These are phyloP conservation scores for Sepioteuthis lessoniana DNA, from an alignment of 2,888 invertebrate genomes.

Conservation along the genomic window DNA sequence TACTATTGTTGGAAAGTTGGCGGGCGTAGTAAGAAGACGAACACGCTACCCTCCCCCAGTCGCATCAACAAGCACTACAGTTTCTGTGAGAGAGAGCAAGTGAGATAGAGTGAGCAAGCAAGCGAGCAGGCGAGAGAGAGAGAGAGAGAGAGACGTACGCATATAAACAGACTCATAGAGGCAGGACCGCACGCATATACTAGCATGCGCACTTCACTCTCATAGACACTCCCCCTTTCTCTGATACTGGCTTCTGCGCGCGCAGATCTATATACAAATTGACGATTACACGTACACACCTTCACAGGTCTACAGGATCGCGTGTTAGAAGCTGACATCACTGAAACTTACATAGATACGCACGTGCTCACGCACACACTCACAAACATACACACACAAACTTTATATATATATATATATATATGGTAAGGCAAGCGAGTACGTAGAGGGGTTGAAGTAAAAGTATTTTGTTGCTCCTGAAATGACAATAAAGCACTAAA, in stretches of 20 bases:
- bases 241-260: slow-evolving; percentile 5
- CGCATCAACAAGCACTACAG: background rate
- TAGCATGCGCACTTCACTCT: background rate
- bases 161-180: background rate
- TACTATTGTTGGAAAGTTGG: slow-evolving; percentile 1
- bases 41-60: background rate
- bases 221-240: background rate
- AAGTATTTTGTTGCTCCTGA: too few species aligned
- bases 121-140: background rate
- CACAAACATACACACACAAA: background rate
- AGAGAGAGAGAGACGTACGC: background rate
- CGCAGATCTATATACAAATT: background rate
- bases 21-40: background rate
- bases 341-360: background rate
- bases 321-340: background rate
- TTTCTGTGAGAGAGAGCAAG: background rate
- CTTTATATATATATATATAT: too few species aligned
- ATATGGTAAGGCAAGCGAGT: too few species aligned
- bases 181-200: background rate
- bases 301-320: background rate
- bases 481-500: too few species aligned
- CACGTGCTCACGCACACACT: background rate
- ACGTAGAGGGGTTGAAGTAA: too few species aligned
- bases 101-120: background rate
- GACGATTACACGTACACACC: background rate